phyloP scores from a whole-genome alignment of 2,888 invertebrate species.

The Dorcus hopei region DNA sequence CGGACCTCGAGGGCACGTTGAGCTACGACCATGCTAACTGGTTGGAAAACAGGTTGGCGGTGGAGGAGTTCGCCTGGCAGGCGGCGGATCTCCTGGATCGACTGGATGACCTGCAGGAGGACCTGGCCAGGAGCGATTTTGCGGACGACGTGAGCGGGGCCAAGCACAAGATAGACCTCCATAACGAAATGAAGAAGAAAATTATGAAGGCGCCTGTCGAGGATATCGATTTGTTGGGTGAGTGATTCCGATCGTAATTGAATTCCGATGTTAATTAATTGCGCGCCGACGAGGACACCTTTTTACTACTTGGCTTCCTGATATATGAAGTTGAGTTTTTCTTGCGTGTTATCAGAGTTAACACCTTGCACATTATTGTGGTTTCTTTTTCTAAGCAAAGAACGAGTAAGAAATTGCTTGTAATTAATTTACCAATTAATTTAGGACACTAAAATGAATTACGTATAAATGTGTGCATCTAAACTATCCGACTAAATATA shows the following conservation, averaged over 20 bases:
- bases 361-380: no score
- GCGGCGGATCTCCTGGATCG: constrained; percentile 89
- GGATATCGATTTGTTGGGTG: constrained; percentile 86
- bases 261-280: not conserved
- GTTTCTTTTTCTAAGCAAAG: no score
- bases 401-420: no score
- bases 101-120: constrained; percentile 89
- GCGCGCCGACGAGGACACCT: not conserved
- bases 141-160: constrained; percentile 93
- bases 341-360: no score
- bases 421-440: no score
- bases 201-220: constrained; percentile 93
- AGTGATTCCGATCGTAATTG: constrained; percentile 34
- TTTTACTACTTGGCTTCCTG: not conserved
- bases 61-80: constrained; percentile 96
- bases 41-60: constrained; percentile 91
- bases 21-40: constrained; percentile 96
- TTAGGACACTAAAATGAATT: no score
- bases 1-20: constrained; percentile 90
- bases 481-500: no score
- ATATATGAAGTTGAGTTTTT: no score
- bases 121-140: constrained; percentile 88
- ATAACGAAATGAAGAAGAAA: constrained; percentile 90
- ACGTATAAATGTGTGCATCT: no score
- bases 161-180: constrained; percentile 87